Evolutionary conservation across 35 echinoderm and acorn worm species (phyloP), one percentile per base, ranked within the genome.

Genomic region (Chiridota heheva): DNA sequence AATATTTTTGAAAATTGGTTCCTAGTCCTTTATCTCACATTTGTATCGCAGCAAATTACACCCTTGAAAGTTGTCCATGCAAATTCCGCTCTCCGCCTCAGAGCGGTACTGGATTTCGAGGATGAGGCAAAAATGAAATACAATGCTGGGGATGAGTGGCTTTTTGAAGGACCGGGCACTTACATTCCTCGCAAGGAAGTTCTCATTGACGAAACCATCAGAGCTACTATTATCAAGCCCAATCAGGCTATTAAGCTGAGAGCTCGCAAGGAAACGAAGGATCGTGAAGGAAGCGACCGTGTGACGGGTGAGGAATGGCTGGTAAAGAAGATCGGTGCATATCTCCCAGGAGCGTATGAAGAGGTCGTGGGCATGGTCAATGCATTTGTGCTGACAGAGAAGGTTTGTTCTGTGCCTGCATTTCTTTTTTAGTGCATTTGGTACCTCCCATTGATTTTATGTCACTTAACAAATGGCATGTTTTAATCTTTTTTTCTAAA

Each of bases 241-340:
- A 97, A 97, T 85, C 94, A 97, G 81, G 84, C 94, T 15, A 97
- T 97, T 75, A 97, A 97, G 79, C 94, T 97, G 0, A 40, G 94
- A 35, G 93, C 93, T 20, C 77, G 94, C 39, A 97, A 97, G 60
- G 94, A 97, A 73, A 91, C 89, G 4, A 36, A 81, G 56, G 94
- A 91, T 61, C 66, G 89, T 22, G 49, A 81, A 15, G 94, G 84
- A 15, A 63, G 24, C 16, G 33, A 69, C 8, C 80, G 94, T 31
- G 94, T 97, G 35, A 97, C 94, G 0, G 94, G 94, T 5, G 94
- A 97, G 46, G 94, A 97, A 53, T 97, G 94, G 94, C 72, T 90
- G 46, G 94, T 91, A 13, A 97, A 85, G 80, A 91, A 97, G 80
- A 55, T 97, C 29, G 94, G 94, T 34, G 94, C 94, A 26, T 97